Conservation (phyloP, 2,797 vertebrate species). For the Zalophus californianus region DNA sequence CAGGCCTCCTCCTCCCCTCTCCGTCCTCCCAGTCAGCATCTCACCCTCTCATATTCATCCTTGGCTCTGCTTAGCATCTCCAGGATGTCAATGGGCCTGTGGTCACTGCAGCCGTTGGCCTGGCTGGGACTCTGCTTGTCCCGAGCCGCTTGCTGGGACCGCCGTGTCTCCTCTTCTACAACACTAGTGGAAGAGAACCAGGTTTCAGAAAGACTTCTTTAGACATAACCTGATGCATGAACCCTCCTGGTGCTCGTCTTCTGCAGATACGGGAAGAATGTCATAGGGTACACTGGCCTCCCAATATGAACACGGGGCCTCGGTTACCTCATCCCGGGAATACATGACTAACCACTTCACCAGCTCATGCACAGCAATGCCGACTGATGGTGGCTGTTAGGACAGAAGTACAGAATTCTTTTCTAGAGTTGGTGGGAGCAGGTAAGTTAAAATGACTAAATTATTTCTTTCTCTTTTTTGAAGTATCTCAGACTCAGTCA, state of each 20-base stretch:
- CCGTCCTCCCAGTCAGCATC: conserved; percentile 32
- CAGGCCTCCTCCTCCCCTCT: neutral
- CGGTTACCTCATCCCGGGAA: neutral
- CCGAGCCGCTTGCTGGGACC: conserved; percentile 90
- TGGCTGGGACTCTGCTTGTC: conserved; percentile 89
- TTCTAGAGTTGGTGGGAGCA: neutral
- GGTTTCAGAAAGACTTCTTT: conserved; percentile 50
- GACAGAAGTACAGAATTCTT: conserved; percentile 13
- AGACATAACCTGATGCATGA: neutral
- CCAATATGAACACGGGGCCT: neutral
- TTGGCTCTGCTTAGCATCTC: conserved; percentile 98
- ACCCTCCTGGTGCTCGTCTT: neutral
- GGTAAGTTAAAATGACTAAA: neutral
- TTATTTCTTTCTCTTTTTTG: neutral
- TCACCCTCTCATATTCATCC: conserved; percentile 97
- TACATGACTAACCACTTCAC: neutral
- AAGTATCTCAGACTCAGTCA: conserved; percentile 1
- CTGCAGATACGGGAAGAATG: neutral
- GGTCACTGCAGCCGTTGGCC: conserved; percentile 92
- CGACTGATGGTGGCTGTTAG: neutral
- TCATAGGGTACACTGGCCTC: neutral
- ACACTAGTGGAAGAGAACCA: conserved; percentile 88
- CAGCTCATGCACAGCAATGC: neutral
- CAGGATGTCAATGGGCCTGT: conserved; percentile 94
- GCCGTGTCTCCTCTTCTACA: conserved; percentile 94